Evolutionary conservation across 2,797 vertebrate genomes (phyloP).

Genomic region (Percopsis omiscomaycus): DNA sequence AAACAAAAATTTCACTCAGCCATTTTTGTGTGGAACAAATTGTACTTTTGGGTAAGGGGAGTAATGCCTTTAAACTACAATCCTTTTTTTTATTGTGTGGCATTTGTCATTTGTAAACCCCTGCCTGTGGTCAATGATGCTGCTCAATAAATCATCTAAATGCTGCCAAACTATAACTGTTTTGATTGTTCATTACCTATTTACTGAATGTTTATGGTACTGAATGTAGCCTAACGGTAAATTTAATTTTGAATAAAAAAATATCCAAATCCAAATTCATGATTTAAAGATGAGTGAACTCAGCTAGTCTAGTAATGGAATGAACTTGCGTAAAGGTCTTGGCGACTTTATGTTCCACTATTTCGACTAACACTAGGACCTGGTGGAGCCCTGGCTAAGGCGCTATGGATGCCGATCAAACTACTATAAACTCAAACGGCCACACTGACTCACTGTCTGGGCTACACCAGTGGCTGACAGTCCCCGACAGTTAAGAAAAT

Average conservation of each 20-base stretch:
- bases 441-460: conserved; percentile 42
- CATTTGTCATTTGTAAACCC: conserved; percentile 16
- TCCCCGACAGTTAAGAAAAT: conserved; percentile 17
- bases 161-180: background rate
- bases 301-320: too few species aligned
- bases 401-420: conserved; percentile 29
- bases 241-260: too few species aligned
- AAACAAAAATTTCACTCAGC: too few species aligned
- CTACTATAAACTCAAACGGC: conserved; percentile 34
- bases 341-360: accelerated
- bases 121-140: conserved; percentile 28
- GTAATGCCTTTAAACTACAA: conserved; percentile 8
- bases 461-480: conserved; percentile 26
- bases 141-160: conserved; percentile 44
- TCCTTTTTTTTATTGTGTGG: conserved; percentile 5
- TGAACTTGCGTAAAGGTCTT: too few species aligned
- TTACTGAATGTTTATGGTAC: background rate
- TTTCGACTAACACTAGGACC: conserved; percentile 56
- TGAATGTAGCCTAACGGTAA: background rate
- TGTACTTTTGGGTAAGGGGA: too few species aligned
- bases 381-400: conserved; percentile 8
- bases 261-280: too few species aligned
- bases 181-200: background rate
- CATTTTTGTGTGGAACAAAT: too few species aligned
- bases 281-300: too few species aligned